Percentiles rank a stretch among this genome's conserved stretches.
Evolutionary conservation across 2,797 vertebrate species (phyloP).

Genomic region (Poecilia velifera): DNA sequence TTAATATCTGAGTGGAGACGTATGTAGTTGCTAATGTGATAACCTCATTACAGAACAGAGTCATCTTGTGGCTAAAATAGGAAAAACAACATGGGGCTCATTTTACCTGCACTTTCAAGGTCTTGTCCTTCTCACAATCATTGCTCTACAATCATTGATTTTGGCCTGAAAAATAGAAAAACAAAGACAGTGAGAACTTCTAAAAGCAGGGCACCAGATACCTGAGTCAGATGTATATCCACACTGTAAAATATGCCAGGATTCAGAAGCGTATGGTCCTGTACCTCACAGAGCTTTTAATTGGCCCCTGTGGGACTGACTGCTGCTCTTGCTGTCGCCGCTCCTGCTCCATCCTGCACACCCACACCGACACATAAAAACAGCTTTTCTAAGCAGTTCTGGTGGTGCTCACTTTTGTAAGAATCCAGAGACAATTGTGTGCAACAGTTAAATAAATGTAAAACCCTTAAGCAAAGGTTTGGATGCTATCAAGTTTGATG

Average conservation of each 20-base stretch:
- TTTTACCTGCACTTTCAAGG: constrained; percentile 48
- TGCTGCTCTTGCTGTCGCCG: constrained; percentile 70
- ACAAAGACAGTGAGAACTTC: neutral
- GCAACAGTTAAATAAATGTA: neutral
- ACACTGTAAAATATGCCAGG: neutral
- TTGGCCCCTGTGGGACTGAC: constrained; percentile 61
- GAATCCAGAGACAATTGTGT: neutral
- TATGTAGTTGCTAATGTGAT: neutral
- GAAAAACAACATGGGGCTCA: constrained; percentile 22
- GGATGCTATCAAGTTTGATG: neutral
- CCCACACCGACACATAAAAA: constrained; percentile 31
- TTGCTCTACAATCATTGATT: constrained; percentile 73
- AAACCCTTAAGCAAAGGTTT: neutral
- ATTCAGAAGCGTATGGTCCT: neutral
- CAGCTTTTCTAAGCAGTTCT: neutral
- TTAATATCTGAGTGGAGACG: neutral
- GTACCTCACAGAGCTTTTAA: constrained; percentile 76
- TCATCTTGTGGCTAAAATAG: constrained; percentile 36
- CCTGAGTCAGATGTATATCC: neutral
- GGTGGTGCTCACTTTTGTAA: neutral
- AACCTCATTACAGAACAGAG: neutral
- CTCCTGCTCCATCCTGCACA: constrained; percentile 81
- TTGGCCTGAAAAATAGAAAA: constrained; percentile 66
- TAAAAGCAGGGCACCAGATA: neutral
- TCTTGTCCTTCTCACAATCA: constrained; percentile 50